These are phyloP conservation scores for Anodontia alba DNA, from an alignment of 2,888 invertebrate species.

Conservation along the genomic window DNA sequence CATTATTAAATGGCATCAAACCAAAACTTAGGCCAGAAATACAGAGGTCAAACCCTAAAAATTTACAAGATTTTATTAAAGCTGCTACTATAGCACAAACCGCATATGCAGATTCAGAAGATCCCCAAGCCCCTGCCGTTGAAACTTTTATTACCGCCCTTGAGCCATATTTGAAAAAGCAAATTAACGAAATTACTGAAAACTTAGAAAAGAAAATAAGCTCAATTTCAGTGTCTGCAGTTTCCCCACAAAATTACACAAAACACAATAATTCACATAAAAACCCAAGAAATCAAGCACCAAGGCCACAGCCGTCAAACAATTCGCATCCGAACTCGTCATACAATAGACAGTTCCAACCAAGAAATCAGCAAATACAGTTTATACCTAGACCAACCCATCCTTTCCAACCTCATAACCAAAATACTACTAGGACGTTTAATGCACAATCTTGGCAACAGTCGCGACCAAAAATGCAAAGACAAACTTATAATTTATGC, in stretches of 20 bases:
- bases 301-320: not conserved
- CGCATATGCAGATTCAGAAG: not conserved
- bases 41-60: not conserved
- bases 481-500: not conserved
- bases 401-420: not conserved
- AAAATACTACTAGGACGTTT: not conserved
- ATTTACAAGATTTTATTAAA: not conserved
- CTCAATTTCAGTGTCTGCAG: not conserved
- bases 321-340: not conserved
- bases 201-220: too few species aligned
- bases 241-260: not conserved
- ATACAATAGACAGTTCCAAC: not conserved
- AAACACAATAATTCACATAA: too few species aligned
- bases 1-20: not conserved
- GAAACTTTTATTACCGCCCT: not conserved
- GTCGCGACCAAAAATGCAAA: not conserved
- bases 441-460: slow-evolving; percentile 1
- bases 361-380: not conserved
- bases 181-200: slow-evolving; percentile 2
- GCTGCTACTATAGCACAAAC: not conserved
- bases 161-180: slow-evolving; percentile 5
- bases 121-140: not conserved
- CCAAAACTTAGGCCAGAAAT: not conserved
- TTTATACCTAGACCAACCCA: not conserved
- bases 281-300: too few species aligned